Evolutionary conservation across 2,888 invertebrate species (phyloP).

Genomic region (Perizoma flavofasciatum): DNA sequence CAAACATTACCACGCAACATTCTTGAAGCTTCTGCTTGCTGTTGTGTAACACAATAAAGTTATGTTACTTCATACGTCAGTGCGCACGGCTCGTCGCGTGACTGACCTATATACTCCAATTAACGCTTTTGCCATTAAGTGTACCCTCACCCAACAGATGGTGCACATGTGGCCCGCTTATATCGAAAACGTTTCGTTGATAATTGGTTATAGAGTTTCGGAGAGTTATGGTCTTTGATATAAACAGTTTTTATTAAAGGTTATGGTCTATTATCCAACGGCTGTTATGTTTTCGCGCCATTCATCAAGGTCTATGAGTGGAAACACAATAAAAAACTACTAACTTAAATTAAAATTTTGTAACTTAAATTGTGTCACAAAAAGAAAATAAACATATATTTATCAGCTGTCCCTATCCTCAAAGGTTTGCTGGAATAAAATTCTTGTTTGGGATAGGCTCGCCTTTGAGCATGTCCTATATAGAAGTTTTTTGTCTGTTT

Average conservation of each 20-base stretch:
- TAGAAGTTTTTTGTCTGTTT: too few species aligned
- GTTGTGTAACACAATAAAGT: conserved; percentile 20
- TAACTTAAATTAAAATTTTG: too few species aligned
- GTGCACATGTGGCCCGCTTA: conserved; percentile 48
- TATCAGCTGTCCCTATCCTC: too few species aligned
- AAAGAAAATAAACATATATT: too few species aligned
- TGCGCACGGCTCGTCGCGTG: conserved; percentile 23
- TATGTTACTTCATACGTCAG: conserved; percentile 18
- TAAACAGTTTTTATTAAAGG: conserved; percentile 15
- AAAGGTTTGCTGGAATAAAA: too few species aligned
- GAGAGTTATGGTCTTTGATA: conserved; percentile 11
- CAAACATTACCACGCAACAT: conserved; percentile 5
- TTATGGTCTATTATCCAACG: conserved; percentile 25
- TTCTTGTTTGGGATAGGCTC: too few species aligned
- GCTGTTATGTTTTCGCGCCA: conserved; percentile 39
- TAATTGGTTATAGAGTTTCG: conserved; percentile 20
- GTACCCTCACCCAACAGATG: conserved; percentile 57
- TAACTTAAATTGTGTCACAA: too few species aligned
- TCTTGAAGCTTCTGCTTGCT: conserved; percentile 10
- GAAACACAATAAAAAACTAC: too few species aligned
- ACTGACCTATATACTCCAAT: conserved; percentile 41
- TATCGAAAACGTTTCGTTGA: conserved; percentile 33
- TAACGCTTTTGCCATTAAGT: conserved; percentile 47
- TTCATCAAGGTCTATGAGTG: conserved; percentile 14
- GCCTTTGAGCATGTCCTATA: too few species aligned